Evolutionary conservation across 2,797 vertebrate species (phyloP), one percentile per base, ranked within the genome.

Genomic region (Melanogrammus aeglefinus): DNA sequence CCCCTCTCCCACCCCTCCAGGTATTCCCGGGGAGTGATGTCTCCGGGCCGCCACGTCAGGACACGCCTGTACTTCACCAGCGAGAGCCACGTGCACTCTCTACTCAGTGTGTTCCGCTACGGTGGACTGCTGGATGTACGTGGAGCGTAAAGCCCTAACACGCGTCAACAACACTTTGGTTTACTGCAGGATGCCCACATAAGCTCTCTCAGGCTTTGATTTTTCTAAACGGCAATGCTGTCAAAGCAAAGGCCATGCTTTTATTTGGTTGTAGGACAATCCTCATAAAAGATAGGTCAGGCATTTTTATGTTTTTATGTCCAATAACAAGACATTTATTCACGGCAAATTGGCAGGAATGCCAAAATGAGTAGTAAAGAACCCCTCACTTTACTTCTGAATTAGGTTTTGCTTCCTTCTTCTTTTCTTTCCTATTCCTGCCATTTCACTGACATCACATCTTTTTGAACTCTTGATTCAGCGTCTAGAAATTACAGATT

Each of bases 21-120:
- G 90, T 97, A 97, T 83, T 97, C 96, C 0, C 93, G 96, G 83
- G 96, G 96, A 66, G 96, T 97, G 78, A 93, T 97, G 86, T 96
- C 96, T 57, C 96, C 96, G 1, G 96, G 96, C 31, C 96, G 96
- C 76, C 96, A 97, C 0, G 96, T 97, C 75, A 94, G 96, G 57
- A 97, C 96, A 0, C 94, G 96, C 21, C 92, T 97, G 44, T 97
- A 97, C 85, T 97, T 97, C 87, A 97, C 96, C 87, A 97, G 96
- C 1, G 96, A 97, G 86, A 97, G 96, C 85, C 96, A 97, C 0
- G 96, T 97, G 63, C 96, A 97, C 89, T 97, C 96, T n/a, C 90
- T 97, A 72, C 95, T 97, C 78, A 96, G 94, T 71, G 92, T 97
- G 86, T 97, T 97, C 88, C 96, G 96, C 81, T 97, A 96, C 0